A percentile compares a stretch with the other conserved stretches of the same genome.
These are phyloP conservation scores for Torymus texanus DNA, from an alignment of 2,888 invertebrate species.

Conservation along the genomic window DNA sequence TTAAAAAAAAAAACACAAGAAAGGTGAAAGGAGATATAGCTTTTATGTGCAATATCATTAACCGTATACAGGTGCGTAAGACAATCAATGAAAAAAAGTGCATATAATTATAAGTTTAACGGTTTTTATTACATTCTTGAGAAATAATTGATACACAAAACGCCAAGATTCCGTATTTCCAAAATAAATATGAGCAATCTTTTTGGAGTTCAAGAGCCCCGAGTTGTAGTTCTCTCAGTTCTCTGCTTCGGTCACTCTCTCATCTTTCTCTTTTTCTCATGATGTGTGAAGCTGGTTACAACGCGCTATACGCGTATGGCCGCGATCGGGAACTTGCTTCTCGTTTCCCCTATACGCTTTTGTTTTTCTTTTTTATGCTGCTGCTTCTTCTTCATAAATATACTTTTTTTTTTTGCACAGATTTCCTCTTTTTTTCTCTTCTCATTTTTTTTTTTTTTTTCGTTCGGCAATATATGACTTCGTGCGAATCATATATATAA, in stretches of 20 bases:
- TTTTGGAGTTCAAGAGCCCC: constrained; percentile 60
- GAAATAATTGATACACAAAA: constrained; percentile 72
- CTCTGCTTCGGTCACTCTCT: background rate
- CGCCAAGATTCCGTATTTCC: constrained; percentile 63
- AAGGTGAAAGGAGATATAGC: no score
- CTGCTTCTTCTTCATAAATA: constrained; percentile 23
- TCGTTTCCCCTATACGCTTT: background rate
- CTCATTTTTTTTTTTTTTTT: background rate
- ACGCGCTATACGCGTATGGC: background rate
- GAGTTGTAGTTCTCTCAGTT: constrained; percentile 10
- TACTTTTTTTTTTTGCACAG: background rate
- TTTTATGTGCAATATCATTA: no score
- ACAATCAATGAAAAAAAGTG: no score
- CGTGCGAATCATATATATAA: constrained; percentile 15
- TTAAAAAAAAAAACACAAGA: no score
- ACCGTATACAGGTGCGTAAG: no score
- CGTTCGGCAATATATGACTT: constrained; percentile 32
- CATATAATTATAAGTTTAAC: constrained; percentile 61
- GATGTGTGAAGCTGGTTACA: constrained; percentile 8
- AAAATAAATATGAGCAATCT: constrained; percentile 65
- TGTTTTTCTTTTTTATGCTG: no score
- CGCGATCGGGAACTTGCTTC: background rate
- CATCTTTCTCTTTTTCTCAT: constrained; percentile 9
- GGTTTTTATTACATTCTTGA: constrained; percentile 73
- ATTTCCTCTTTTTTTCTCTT: background rate